These are phyloP conservation scores for Cephus pulcher DNA, from an alignment of 2,888 invertebrate species.

Conservation along the genomic window DNA sequence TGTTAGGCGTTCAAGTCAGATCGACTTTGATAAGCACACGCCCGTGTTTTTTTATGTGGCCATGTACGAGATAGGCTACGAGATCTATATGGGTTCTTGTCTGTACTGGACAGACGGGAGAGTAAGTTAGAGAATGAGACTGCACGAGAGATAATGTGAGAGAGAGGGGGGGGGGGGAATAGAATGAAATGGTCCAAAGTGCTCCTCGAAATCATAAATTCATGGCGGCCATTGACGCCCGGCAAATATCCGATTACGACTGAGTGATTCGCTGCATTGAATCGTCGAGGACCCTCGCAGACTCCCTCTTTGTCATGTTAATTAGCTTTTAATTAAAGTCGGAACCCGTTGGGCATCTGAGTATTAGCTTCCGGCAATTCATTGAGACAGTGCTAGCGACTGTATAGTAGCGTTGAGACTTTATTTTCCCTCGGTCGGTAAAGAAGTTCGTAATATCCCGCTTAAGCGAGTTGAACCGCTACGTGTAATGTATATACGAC, in stretches of 20 bases:
- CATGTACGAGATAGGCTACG: not conserved
- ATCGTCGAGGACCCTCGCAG: slow-evolving; percentile 39
- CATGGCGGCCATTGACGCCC: not conserved
- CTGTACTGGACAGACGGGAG: not conserved
- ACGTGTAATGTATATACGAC: not conserved
- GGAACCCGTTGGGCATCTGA: slow-evolving; percentile 28
- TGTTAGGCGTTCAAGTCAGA: not conserved
- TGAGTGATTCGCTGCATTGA: slow-evolving; percentile 18
- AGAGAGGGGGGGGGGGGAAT: not conserved
- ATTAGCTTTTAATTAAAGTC: slow-evolving; percentile 57
- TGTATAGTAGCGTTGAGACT: not conserved
- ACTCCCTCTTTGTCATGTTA: slow-evolving; percentile 53
- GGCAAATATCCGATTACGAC: slow-evolving; percentile 1
- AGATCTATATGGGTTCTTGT: not conserved
- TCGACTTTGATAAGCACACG: not conserved
- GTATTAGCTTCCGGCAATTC: slow-evolving; percentile 37
- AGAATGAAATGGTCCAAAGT: not conserved
- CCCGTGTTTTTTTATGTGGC: not conserved
- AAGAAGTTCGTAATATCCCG: not conserved
- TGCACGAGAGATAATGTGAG: not conserved
- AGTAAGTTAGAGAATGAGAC: not conserved
- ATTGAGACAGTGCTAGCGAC: not conserved
- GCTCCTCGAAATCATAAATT: not conserved
- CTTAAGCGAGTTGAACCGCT: not conserved
- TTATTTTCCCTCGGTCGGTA: not conserved